These are phyloP conservation scores for Peromyscus melanophrys DNA, from an alignment of 2,797 vertebrate species.

Conservation along the genomic window DNA sequence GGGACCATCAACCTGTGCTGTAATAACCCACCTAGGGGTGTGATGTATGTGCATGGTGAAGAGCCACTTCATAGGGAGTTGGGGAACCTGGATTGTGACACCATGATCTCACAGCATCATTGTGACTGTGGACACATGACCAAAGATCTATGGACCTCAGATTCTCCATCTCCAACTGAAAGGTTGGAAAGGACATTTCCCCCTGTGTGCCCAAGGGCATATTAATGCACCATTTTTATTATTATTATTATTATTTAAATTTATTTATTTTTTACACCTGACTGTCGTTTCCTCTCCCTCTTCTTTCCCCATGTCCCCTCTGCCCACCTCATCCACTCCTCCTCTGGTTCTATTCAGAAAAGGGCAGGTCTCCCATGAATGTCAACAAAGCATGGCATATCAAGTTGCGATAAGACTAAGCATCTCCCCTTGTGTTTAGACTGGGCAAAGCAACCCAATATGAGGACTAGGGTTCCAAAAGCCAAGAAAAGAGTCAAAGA, in stretches of 20 bases:
- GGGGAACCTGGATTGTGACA: background rate
- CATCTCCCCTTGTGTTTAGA: background rate
- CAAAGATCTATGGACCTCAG: background rate
- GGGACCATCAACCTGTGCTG: background rate
- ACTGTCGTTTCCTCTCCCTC: background rate
- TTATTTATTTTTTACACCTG: background rate
- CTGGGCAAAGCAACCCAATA: background rate
- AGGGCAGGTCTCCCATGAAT: background rate
- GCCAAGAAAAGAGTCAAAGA: background rate
- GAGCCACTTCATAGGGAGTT: background rate
- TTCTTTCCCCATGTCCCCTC: background rate
- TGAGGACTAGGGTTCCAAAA: background rate
- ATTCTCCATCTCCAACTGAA: background rate
- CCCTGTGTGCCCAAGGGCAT: background rate
- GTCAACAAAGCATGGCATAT: background rate
- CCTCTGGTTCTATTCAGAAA: background rate
- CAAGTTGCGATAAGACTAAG: background rate
- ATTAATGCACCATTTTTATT: background rate
- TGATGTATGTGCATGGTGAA: background rate
- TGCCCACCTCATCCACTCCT: background rate
- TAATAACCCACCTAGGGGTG: background rate
- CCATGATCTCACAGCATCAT: background rate
- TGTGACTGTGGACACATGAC: background rate
- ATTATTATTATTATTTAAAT: background rate
- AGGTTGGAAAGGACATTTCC: background rate